Conservation (phyloP, 2,888 invertebrate genomes). For the Rhagophthalmus giganteus region DNA sequence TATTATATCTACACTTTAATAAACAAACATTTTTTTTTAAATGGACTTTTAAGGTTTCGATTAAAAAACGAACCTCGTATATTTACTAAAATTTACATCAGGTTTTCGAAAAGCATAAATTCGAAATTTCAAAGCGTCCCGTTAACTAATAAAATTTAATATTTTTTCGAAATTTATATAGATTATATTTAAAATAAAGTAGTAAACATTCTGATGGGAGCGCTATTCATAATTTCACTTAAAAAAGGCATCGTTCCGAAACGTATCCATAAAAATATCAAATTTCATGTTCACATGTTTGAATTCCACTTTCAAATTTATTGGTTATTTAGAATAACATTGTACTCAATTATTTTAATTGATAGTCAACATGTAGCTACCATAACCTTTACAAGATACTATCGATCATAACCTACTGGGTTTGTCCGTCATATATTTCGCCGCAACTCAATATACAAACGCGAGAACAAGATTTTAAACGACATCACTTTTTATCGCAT, state of each 20-base stretch:
- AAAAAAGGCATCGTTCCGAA: background rate
- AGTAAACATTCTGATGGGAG: background rate
- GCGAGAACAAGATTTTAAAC: slow-evolving; percentile 20
- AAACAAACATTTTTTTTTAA: too few relatives aligned
- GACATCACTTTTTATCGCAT: slow-evolving; percentile 18
- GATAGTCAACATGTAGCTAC: slow-evolving; percentile 30
- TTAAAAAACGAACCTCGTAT: too few relatives aligned
- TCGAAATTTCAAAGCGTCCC: too few relatives aligned
- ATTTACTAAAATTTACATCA: too few relatives aligned
- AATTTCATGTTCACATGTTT: slow-evolving; percentile 10
- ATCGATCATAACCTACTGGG: slow-evolving; percentile 15
- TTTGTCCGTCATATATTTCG: slow-evolving; percentile 13
- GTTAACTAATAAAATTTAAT: background rate
- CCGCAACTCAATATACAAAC: slow-evolving; percentile 4
- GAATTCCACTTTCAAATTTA: slow-evolving; percentile 24
- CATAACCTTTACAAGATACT: slow-evolving; percentile 11
- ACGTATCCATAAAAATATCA: slow-evolving; percentile 11
- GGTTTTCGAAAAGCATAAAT: too few relatives aligned
- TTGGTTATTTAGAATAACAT: slow-evolving; percentile 28
- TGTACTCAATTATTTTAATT: slow-evolving; percentile 33
- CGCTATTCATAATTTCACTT: background rate
- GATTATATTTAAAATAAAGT: background rate
- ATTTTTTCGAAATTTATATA: background rate
- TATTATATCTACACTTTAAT: too few relatives aligned
- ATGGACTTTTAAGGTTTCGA: too few relatives aligned